These are phyloP conservation scores for Thalassoma bifasciatum DNA, from an alignment of 2,113 vertebrate species.

Conservation along the genomic window DNA sequence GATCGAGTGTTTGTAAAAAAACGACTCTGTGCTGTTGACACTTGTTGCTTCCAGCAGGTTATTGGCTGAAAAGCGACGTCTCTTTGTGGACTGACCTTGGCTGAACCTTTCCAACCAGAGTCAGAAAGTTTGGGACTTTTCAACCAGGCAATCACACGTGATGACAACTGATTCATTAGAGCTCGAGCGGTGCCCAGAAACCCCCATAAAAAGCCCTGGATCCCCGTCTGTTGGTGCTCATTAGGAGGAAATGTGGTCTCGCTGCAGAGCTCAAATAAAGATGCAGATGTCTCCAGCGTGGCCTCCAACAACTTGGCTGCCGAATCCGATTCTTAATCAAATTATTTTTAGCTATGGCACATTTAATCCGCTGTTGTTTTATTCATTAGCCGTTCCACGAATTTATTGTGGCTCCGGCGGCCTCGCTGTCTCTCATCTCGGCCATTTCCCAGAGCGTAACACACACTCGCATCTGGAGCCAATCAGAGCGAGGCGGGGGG, in stretches of 20 bases:
- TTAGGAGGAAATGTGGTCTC: constrained; percentile 66
- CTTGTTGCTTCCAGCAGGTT: constrained; percentile 16
- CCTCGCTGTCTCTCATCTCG: constrained; percentile 68
- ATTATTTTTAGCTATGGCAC: constrained; percentile 76
- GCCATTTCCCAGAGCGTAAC: constrained; percentile 68
- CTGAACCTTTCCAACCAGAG: constrained; percentile 46
- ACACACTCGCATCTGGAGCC: constrained; percentile 74
- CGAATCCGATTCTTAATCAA: constrained; percentile 67
- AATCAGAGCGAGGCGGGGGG: constrained; percentile 52
- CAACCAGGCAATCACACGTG: constrained; percentile 65
- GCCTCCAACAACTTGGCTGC: constrained; percentile 55
- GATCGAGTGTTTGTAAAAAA: no score
- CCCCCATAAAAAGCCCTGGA: constrained; percentile 57
- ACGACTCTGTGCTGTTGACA: constrained; percentile 26
- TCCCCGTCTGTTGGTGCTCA: constrained; percentile 48
- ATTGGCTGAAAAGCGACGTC: constrained; percentile 8
- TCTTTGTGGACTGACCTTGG: constrained; percentile 42
- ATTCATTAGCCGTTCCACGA: constrained; percentile 73
- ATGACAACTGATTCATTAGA: constrained; percentile 74
- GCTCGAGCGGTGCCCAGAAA: constrained; percentile 61
- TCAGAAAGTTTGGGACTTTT: constrained; percentile 58
- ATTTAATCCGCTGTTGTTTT: constrained; percentile 77
- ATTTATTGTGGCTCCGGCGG: constrained; percentile 73
- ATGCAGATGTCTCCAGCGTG: constrained; percentile 64
- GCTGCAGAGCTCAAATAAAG: constrained; percentile 62